Conservation (phyloP, 2,113 vertebrate species). For the Heloderma charlesbogerti region DNA sequence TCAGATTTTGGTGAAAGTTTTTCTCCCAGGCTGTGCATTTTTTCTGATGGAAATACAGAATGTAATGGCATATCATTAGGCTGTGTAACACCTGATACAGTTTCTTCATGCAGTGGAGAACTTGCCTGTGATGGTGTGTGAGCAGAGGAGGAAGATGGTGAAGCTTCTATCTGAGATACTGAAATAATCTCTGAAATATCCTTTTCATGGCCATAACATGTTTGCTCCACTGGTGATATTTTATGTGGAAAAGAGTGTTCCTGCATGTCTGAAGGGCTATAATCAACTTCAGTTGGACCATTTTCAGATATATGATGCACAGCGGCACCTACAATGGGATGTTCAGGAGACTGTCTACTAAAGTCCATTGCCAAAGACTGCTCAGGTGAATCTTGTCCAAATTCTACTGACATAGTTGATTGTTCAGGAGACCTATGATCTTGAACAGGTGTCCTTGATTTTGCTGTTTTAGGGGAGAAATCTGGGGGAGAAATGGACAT, state of each 20-base stretch:
- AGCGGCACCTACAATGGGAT: conserved; percentile 75
- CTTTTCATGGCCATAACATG: conserved; percentile 83
- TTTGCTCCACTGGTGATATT: conserved; percentile 79
- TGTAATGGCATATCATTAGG: conserved; percentile 83
- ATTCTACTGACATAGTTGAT: conserved; percentile 89
- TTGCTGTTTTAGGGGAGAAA: conserved; percentile 89
- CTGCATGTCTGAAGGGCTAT: conserved; percentile 86
- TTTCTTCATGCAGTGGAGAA: conserved; percentile 84
- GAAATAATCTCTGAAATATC: conserved; percentile 85
- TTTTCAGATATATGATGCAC: conserved; percentile 90
- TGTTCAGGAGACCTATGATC: conserved; percentile 90
- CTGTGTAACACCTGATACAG: conserved; percentile 75
- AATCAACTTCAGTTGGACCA: conserved; percentile 94
- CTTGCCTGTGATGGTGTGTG: conserved; percentile 90
- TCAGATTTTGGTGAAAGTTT: conserved; percentile 81
- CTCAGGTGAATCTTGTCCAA: conserved; percentile 91
- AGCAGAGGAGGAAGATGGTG: conserved; percentile 92
- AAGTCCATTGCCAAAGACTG: conserved; percentile 94
- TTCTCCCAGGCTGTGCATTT: conserved; percentile 77
- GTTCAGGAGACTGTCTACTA: conserved; percentile 93
- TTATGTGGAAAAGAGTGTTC: conserved; percentile 78
- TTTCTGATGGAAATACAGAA: conserved; percentile 85
- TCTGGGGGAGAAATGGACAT: conserved; percentile 98
- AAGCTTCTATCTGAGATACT: conserved; percentile 91
- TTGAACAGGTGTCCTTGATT: conserved; percentile 81